phyloP scores from a whole-genome alignment of 2,888 invertebrate genomes.

The Dryomyza anilis region DNA sequence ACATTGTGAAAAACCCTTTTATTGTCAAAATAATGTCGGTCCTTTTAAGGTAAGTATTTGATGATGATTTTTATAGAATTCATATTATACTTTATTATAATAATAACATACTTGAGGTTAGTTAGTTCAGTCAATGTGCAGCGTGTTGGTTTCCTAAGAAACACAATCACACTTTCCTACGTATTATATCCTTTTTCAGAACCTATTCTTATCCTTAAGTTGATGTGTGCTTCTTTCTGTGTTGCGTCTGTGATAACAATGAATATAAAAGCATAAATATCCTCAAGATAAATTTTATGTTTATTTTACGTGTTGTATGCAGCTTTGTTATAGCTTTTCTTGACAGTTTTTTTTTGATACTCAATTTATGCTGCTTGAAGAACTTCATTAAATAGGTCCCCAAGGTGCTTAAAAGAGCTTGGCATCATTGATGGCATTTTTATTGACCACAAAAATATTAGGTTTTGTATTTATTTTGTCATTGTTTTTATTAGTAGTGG shows the following conservation, averaged over 20 bases:
- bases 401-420: not conserved
- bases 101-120: too few species aligned
- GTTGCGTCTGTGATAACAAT: not conserved
- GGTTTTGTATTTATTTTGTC: not conserved
- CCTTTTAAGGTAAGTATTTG: too few species aligned
- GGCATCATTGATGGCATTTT: conserved; percentile 13
- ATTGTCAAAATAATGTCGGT: too few species aligned
- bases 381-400: not conserved
- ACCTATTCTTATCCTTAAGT: not conserved
- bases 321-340: conserved; percentile 5
- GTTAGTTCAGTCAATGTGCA: too few species aligned
- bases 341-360: too few species aligned
- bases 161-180: too few species aligned
- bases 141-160: too few species aligned
- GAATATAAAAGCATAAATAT: conserved; percentile 10
- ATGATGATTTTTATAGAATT: too few species aligned
- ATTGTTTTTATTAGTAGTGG: too few species aligned
- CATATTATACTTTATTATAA: too few species aligned
- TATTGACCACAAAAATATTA: conserved; percentile 14
- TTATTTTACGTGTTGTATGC: conserved; percentile 8
- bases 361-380: not conserved
- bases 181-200: too few species aligned
- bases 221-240: not conserved
- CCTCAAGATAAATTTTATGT: conserved; percentile 14
- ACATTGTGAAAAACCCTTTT: too few species aligned